These are phyloP conservation scores for Drosophila pseudotalamancana DNA, from an alignment of 2,888 invertebrate species.

Conservation along the genomic window DNA sequence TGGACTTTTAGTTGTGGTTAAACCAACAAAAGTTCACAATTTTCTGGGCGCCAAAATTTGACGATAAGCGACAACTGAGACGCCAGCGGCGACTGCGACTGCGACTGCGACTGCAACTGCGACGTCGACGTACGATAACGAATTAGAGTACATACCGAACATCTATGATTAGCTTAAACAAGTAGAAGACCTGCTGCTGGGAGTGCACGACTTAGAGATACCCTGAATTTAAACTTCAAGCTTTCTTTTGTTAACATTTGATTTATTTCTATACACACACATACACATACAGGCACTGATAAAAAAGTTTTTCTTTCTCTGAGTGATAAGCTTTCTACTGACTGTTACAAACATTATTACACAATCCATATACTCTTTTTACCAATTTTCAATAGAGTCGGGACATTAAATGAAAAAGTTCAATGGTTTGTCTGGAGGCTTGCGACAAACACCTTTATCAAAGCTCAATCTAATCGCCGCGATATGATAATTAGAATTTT, in stretches of 20 bases:
- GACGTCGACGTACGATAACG: slow-evolving; percentile 48
- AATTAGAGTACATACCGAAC: slow-evolving; percentile 10
- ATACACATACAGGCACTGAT: too few relatives aligned
- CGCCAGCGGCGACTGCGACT: slow-evolving; percentile 24
- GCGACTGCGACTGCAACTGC: slow-evolving; percentile 25
- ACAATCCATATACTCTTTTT: neutral
- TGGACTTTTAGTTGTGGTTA: slow-evolving; percentile 24
- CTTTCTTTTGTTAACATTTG: neutral
- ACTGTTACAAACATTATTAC: neutral
- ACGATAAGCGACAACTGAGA: slow-evolving; percentile 49
- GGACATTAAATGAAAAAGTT: neutral
- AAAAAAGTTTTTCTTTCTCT: too few relatives aligned
- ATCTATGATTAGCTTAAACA: slow-evolving; percentile 21
- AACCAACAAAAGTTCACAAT: slow-evolving; percentile 15
- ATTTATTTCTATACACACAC: neutral
- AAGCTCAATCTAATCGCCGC: slow-evolving; percentile 47
- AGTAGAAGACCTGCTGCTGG: too few relatives aligned
- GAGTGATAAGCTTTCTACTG: too few relatives aligned
- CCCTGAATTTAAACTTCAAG: neutral
- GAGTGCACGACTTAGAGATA: neutral
- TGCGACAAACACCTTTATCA: slow-evolving; percentile 31
- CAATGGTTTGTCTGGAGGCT: neutral
- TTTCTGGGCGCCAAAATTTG: slow-evolving; percentile 25
- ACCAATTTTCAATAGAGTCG: neutral
- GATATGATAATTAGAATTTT: slow-evolving; percentile 50